These are phyloP conservation scores for Nephrotoma appendiculata DNA, from an alignment of 2,888 invertebrate species.

Conservation along the genomic window DNA sequence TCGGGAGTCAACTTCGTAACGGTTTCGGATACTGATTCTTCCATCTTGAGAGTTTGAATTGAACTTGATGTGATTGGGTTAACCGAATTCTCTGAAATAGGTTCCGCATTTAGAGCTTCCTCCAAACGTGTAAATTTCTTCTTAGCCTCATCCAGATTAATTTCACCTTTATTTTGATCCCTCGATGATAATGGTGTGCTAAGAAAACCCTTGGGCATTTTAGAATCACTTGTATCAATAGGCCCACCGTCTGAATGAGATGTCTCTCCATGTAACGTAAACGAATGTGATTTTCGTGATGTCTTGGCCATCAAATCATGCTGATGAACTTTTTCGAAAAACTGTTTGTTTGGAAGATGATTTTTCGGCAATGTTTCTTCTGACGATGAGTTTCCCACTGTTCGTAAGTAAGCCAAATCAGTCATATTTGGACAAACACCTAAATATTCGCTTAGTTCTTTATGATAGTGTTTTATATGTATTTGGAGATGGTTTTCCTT, in stretches of 20 bases:
- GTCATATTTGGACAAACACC: constrained; percentile 75
- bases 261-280: neutral
- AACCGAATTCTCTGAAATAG: neutral
- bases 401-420: constrained; percentile 70
- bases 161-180: neutral
- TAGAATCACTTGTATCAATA: neutral
- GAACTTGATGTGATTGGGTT: neutral
- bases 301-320: constrained; percentile 26
- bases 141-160: neutral
- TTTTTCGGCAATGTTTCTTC: constrained; percentile 26
- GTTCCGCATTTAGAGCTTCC: neutral
- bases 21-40: neutral
- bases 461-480: constrained; percentile 91
- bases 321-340: constrained; percentile 32
- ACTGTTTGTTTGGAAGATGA: constrained; percentile 31
- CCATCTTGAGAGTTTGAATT: neutral
- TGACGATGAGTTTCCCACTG: constrained; percentile 44
- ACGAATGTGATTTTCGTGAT: constrained; percentile 16
- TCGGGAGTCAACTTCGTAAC: neutral
- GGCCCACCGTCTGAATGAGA: neutral
- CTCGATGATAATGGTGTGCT: neutral
- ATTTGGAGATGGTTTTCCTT: constrained; percentile 82
- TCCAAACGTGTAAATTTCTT: neutral
- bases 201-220: neutral
- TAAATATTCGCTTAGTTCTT: constrained; percentile 52